A percentile compares a stretch with the other conserved stretches of the same genome.
Conservation (phyloP, 2,888 invertebrate genomes). For the Rapana venosa region DNA sequence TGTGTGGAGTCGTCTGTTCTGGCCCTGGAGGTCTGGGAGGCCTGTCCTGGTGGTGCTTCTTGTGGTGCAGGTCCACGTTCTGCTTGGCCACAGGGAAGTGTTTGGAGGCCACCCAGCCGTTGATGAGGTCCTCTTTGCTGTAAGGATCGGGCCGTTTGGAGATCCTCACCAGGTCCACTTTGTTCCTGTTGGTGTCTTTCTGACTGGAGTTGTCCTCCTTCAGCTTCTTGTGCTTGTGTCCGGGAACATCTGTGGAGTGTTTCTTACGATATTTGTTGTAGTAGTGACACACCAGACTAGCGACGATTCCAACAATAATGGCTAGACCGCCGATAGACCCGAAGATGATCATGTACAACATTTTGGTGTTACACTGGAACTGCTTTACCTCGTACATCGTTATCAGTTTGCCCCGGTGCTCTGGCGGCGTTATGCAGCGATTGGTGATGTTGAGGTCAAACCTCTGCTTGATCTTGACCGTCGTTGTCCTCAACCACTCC, state of each 20-base stretch:
- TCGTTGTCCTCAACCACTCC: constrained; percentile 61
- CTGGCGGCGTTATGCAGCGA: constrained; percentile 61
- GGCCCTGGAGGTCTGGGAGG: constrained; percentile 31
- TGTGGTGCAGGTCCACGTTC: neutral
- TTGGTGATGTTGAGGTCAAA: constrained; percentile 54
- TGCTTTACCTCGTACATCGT: constrained; percentile 59
- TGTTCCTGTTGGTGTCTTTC: constrained; percentile 3
- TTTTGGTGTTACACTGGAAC: constrained; percentile 66
- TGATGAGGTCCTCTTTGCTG: constrained; percentile 37
- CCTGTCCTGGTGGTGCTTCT: constrained; percentile 7
- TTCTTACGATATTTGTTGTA: constrained; percentile 53
- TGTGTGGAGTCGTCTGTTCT: neutral
- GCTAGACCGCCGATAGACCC: constrained; percentile 58
- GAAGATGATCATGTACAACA: constrained; percentile 64
- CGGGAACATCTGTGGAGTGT: neutral
- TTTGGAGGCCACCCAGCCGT: constrained; percentile 39
- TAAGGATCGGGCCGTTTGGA: constrained; percentile 28
- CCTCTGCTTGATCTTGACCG: constrained; percentile 29
- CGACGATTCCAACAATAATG: constrained; percentile 57
- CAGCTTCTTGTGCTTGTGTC: neutral
- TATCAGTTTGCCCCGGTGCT: constrained; percentile 60
- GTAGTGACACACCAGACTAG: constrained; percentile 58
- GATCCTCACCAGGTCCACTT: constrained; percentile 35
- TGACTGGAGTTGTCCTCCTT: neutral
- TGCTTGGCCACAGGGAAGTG: neutral